Base-by-base conservation (phyloP, 2,113 vertebrate species). In the Xiphorhynchus elegans region DNA sequence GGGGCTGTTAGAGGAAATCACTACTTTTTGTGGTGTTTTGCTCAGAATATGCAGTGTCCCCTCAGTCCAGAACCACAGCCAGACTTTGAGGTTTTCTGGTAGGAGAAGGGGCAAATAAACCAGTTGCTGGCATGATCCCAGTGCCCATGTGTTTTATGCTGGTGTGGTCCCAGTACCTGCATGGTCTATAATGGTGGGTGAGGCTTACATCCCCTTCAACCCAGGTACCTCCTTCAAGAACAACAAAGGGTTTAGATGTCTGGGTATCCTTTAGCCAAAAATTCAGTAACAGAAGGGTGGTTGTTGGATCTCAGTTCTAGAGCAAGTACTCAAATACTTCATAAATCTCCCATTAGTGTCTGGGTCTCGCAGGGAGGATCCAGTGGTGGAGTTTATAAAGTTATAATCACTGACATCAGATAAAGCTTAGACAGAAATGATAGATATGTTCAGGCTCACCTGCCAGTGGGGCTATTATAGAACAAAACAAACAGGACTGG, bases 341-440 rank as follows among this genome's bases (percentile, higher is more conserved):
- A 86, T 96, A 89, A 95, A 97, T 96, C 89, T 92, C 92, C 52
- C 69, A 72, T 89, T 92, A 95, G 52, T 80, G 74, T 67, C 83
- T 63, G 14, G 67, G 76, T 86, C 83, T 93, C 69, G 19, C 60
- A 77, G 89, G 94, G 89, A 95, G 91, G 91, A 89, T 39, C 83
- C 77, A 86, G 76, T 47, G 83, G 77, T 73, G 68, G 90, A 86
- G 87, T 59, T 94, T 87, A 77, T 78, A 42, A 78, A 93, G 84
- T 92, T 70, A 79, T 58, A 93, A 90, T 90, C 40, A 33, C 76
- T 81, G 88, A 68, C 85, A 84, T 89, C 77, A 90, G 69, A 81
- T 12, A 9, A 91, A 62, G 79, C 83, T 94, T 35, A 62, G 60
- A 86, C 74, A 70, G 80, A 77, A 86, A 84, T 69, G 55, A 92